phyloP scores from a whole-genome alignment of 1,140 invertebrate species.

The Teleogryllus occipitalis region DNA sequence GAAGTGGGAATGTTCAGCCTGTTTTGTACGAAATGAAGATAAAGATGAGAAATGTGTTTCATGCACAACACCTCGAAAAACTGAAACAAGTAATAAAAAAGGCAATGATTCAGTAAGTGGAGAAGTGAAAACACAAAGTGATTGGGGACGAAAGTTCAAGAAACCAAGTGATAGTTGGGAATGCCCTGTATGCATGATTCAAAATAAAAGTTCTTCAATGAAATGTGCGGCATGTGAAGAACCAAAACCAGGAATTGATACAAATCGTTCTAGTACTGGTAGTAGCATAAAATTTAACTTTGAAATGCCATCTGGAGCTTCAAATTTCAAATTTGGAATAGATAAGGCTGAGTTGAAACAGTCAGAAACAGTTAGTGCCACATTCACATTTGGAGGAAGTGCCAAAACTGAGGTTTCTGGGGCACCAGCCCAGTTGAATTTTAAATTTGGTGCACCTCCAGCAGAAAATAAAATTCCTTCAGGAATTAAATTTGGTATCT shows the following conservation, averaged over 20 bases:
- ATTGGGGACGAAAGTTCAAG: conserved; percentile 42
- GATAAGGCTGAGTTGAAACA: conserved; percentile 31
- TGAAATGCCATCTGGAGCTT: conserved; percentile 27
- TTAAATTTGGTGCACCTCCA: conserved; percentile 28
- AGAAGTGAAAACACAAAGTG: conserved; percentile 22
- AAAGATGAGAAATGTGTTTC: conserved; percentile 49
- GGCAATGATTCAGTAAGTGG: too few relatives aligned
- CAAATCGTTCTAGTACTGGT: conserved; percentile 25
- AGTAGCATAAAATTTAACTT: conserved; percentile 42
- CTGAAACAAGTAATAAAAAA: background rate
- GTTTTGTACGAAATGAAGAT: conserved; percentile 54
- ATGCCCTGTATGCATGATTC: conserved; percentile 51
- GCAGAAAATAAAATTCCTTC: background rate
- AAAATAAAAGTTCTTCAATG: conserved; percentile 41
- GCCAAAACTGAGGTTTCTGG: conserved; percentile 14
- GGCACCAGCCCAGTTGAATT: conserved; percentile 29
- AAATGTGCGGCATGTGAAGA: conserved; percentile 49
- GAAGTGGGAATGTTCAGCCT: conserved; percentile 56
- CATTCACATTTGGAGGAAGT: background rate
- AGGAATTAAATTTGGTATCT: background rate
- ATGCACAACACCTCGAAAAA: conserved; percentile 45
- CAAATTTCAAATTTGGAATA: conserved; percentile 40
- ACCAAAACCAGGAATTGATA: conserved; percentile 36
- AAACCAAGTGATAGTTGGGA: conserved; percentile 45
- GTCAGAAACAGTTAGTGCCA: conserved; percentile 15